These are phyloP conservation scores for Falco punctatus DNA, from an alignment of 2,113 vertebrate species.

Conservation along the genomic window DNA sequence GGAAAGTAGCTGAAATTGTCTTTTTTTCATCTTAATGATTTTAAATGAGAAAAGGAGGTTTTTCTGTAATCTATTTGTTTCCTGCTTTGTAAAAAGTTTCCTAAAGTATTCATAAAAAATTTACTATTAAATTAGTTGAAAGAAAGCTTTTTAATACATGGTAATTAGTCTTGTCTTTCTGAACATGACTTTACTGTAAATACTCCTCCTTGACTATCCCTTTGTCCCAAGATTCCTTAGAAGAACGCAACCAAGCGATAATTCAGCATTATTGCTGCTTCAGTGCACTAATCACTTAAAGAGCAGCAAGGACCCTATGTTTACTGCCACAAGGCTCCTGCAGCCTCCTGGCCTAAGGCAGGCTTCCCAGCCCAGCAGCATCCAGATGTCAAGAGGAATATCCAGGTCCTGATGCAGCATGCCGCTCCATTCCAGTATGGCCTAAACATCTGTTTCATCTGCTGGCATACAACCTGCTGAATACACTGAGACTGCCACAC, in stretches of 20 bases:
- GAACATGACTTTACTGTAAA: slow-evolving; percentile 80
- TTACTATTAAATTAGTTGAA: slow-evolving; percentile 64
- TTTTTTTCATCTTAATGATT: slow-evolving; percentile 39
- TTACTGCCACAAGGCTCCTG: slow-evolving; percentile 88
- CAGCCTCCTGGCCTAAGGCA: slow-evolving; percentile 89
- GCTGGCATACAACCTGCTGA: slow-evolving; percentile 85
- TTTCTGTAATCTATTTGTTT: slow-evolving; percentile 23
- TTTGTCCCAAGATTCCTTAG: slow-evolving; percentile 87
- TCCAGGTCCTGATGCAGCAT: slow-evolving; percentile 88
- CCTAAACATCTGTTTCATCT: slow-evolving; percentile 94
- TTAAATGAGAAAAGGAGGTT: slow-evolving; percentile 36
- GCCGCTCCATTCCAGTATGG: slow-evolving; percentile 90
- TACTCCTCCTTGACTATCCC: slow-evolving; percentile 76
- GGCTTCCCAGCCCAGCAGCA: slow-evolving; percentile 83
- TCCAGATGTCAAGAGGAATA: slow-evolving; percentile 96
- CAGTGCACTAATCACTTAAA: slow-evolving; percentile 88
- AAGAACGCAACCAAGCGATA: slow-evolving; percentile 88
- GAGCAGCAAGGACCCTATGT: slow-evolving; percentile 84
- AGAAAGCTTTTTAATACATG: slow-evolving; percentile 67
- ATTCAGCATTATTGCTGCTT: slow-evolving; percentile 91
- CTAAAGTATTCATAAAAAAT: slow-evolving; percentile 49
- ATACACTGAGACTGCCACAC: not conserved
- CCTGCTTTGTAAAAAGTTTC: slow-evolving; percentile 43
- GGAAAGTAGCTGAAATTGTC: slow-evolving; percentile 52
- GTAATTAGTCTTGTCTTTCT: slow-evolving; percentile 78